Base-by-base conservation (phyloP, 92 coral and sea anemone species). In the Parazoanthus darwini region DNA sequence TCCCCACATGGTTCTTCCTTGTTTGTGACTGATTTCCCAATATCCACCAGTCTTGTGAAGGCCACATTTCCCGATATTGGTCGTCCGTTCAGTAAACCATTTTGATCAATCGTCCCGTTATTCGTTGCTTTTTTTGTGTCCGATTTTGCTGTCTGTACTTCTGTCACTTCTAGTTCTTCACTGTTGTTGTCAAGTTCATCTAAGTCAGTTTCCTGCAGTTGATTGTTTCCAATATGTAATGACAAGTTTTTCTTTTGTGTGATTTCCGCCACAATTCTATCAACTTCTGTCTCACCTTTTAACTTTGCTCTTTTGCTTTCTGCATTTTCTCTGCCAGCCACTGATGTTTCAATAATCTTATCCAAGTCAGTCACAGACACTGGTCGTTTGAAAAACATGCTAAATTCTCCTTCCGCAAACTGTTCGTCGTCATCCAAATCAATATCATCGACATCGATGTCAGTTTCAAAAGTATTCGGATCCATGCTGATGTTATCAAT, bases 341-440 rank as follows among this genome's bases (percentile, higher is more conserved):
- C 91, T 33, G 66, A n/a, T 7, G 90, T 71, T 38, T 93, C 82
- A 35, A 91, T 86, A 25, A 93, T 88, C 86, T 90, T 92, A 54
- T 91, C 97, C 78, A 94, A 79, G 67, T 96, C 95, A 20, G 98
- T 94, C 51, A 94, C 98, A 3, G 98, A 94, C 26, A 94, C 96
- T 65, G 92, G 96, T 3, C 94, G 94, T 87, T 94, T 94, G 38
- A 94, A 86, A 86, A 88, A 94, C 66, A 93, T 48, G 86, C 91
- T 93, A 59, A 93, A 88, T 46, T 92, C 93, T 74, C 92, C 93
- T 29, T 85, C 92, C 16, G 13, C 36, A 9, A 85, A 72, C 13
- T 86, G 90, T 35, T 76, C 77, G 7, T 93, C 92, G 37, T 92
- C 93, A 35, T 85, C 85, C 23, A 86, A 76, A 33, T 80, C 95